phyloP scores from a whole-genome alignment of 1,140 invertebrate species.

The Ganaspis sp. region DNA sequence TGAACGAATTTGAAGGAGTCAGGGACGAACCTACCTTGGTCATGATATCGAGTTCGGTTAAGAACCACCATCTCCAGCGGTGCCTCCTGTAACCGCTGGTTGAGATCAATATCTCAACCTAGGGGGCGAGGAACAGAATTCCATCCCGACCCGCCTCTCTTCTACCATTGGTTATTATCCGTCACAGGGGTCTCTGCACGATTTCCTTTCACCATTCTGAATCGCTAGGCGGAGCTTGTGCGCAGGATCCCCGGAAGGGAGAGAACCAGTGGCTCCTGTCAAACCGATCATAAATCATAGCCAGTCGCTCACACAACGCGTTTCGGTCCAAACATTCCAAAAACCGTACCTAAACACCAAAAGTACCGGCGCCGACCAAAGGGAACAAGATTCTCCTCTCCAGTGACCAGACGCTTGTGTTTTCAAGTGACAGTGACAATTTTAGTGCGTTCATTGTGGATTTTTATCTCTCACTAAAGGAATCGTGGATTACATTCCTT shows the following conservation, averaged over 20 bases:
- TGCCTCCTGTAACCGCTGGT: slow-evolving; percentile 43
- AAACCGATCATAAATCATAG: slow-evolving; percentile 66
- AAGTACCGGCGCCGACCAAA: too few relatives aligned
- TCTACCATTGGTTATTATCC: slow-evolving; percentile 41
- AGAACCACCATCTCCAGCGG: slow-evolving; percentile 48
- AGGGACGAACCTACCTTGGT: slow-evolving; percentile 48
- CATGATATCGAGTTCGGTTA: slow-evolving; percentile 66
- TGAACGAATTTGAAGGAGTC: slow-evolving; percentile 28
- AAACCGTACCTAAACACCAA: background rate
- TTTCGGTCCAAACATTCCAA: slow-evolving; percentile 57
- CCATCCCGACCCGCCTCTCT: slow-evolving; percentile 44
- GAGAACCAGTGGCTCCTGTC: slow-evolving; percentile 44
- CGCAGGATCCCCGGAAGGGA: slow-evolving; percentile 35
- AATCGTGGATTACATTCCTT: too few relatives aligned
- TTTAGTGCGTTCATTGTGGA: background rate
- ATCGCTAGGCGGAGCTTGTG: slow-evolving; percentile 37
- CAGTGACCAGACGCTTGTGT: background rate
- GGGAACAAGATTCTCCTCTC: too few relatives aligned
- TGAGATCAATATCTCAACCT: slow-evolving; percentile 69
- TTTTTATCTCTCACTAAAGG: too few relatives aligned
- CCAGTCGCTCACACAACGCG: slow-evolving; percentile 64
- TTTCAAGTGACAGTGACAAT: background rate
- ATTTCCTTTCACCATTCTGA: slow-evolving; percentile 21
- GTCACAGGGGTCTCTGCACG: slow-evolving; percentile 30
- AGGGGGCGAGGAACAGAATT: slow-evolving; percentile 51